Conservation (phyloP, 2,113 vertebrate species). For the Dasypus novemcinctus region DNA sequence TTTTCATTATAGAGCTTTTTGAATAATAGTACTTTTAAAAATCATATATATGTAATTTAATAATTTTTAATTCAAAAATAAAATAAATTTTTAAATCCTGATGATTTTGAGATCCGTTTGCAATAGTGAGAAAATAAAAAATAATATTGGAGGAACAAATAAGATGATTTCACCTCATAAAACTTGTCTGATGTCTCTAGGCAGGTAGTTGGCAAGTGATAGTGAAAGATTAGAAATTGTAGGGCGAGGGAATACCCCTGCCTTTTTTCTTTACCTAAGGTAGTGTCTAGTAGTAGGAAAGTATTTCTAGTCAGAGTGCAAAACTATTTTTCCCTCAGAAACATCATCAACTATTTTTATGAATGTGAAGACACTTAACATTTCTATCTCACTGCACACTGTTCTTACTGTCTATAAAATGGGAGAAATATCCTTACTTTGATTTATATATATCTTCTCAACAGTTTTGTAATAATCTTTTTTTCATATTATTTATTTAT, state of each 20-base stretch:
- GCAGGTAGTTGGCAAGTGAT: not conserved
- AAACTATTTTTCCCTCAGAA: not conserved
- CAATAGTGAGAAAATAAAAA: not conserved
- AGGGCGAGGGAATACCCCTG: not conserved
- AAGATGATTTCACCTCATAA: not conserved
- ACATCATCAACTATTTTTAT: conserved; percentile 15
- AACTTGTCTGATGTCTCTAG: not conserved
- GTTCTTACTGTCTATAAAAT: conserved; percentile 40
- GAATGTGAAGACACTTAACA: conserved; percentile 30
- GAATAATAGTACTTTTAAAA: not conserved
- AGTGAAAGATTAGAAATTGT: not conserved
- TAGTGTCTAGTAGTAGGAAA: not conserved
- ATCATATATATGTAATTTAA: not conserved
- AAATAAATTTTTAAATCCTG: not conserved
- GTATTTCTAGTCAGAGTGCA: not conserved
- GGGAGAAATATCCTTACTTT: not conserved
- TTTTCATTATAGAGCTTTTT: not conserved
- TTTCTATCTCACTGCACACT: conserved; percentile 5
- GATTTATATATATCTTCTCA: conserved; percentile 16
- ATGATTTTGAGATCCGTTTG: not conserved
- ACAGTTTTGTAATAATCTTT: not conserved
- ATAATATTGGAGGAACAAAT: not conserved
- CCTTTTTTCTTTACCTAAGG: not conserved
- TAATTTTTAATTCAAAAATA: not conserved
- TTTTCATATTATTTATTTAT: not conserved